Evolutionary conservation across 2,888 invertebrate genomes (phyloP), one percentile per base, ranked within the genome.

Genomic region (Pandemis cinnamomeana): DNA sequence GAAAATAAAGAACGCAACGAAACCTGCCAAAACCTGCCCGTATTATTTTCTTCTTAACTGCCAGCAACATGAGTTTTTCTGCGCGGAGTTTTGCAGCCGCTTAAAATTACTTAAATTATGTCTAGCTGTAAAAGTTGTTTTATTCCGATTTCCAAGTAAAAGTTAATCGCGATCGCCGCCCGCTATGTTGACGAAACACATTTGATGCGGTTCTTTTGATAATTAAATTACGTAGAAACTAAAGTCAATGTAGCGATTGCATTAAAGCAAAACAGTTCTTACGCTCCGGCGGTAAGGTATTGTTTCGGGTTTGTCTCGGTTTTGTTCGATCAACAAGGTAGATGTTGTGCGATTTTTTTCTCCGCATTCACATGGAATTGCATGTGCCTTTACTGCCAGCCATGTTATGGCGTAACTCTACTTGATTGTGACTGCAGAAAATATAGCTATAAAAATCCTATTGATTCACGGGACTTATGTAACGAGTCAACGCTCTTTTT

Each of bases 151-250:
- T 62, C 15, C 44, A 20, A 53, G 61, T 74, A 71, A 74, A 74
- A 71, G 66, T 67, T 51, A 61, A 20, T 61, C 44, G 61, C 41
- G 51, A 69, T 58, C 10, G 36, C 62, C 44, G 44, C 7, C 20
- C 11, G 63, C 48, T 15, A 42, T 60, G 64, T 46, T 62, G 71
- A 61, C 61, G 74, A 74, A 74, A 71, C 20, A 70, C 58, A 53
- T 66, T 60, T 15, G 69, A 70, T 68, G 68, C 46, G 67, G 75
- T 75, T 67, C 73, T 69, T 67, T 67, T 58, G 68, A 68, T 68
- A 68, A 68, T 75, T 60, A 58, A 64, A 67, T 71, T 75, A 71
- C 61, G 51, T 46, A 46, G 36, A 6, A 66, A 66, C 44, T 51
- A 13, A 41, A 68, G 48, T 66, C 20, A 67, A 46, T 41, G 48